phyloP scores from a whole-genome alignment of 2,113 vertebrate genomes.

The Poecilia latipinna region DNA sequence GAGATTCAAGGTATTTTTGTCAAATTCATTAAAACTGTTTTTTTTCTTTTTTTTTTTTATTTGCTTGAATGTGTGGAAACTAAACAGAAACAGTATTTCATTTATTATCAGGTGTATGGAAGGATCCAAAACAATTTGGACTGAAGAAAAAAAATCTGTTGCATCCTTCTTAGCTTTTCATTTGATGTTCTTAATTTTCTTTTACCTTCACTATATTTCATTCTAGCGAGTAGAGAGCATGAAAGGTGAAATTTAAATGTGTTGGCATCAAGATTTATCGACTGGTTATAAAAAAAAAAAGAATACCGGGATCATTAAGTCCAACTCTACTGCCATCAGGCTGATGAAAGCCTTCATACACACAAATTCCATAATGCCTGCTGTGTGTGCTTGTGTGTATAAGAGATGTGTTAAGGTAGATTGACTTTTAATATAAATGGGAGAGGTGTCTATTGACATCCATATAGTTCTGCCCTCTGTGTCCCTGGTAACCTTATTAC shows the following conservation, averaged over 20 bases:
- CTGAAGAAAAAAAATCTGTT: neutral
- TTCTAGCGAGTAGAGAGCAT: constrained; percentile 50
- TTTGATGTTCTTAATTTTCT: constrained; percentile 6
- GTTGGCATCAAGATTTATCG: constrained; percentile 75
- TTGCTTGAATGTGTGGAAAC: neutral
- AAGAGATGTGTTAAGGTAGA: constrained; percentile 75
- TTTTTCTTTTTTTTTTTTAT: too few relatives aligned
- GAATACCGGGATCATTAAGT: constrained; percentile 79
- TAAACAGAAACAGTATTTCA: neutral
- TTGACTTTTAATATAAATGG: constrained; percentile 76
- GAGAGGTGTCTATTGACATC: constrained; percentile 70
- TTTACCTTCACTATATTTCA: constrained; percentile 35
- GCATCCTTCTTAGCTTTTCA: neutral
- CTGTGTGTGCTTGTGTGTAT: constrained; percentile 49
- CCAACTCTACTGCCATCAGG: constrained; percentile 74
- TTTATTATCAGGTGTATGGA: neutral
- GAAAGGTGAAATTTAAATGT: constrained; percentile 77
- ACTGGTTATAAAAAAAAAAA: constrained; percentile 63
- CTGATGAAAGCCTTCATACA: constrained; percentile 79
- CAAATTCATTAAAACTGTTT: neutral
- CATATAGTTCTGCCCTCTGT: constrained; percentile 63
- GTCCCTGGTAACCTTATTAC: constrained; percentile 64
- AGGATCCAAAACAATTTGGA: neutral
- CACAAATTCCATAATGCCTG: constrained; percentile 63
- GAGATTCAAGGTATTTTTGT: neutral